phyloP scores from a whole-genome alignment of 2,888 invertebrate genomes.

The Oligia latruncula region DNA sequence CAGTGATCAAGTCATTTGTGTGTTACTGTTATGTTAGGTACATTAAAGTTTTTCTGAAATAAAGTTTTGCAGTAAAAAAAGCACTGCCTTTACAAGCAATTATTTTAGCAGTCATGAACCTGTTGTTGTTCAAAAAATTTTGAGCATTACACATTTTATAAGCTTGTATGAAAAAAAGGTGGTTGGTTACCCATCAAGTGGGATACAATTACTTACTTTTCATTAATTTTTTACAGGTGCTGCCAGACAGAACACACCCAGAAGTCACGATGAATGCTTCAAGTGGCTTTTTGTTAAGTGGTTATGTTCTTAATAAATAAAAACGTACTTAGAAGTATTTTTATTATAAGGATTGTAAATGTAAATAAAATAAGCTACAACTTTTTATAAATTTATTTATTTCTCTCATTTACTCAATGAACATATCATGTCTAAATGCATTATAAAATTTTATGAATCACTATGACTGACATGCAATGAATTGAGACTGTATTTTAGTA shows the following conservation, averaged over 20 bases:
- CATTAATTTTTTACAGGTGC: constrained; percentile 77
- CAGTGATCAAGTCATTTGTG: too few relatives aligned
- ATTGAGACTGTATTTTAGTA: constrained; percentile 66
- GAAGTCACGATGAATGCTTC: constrained; percentile 96
- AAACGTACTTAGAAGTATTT: constrained; percentile 27
- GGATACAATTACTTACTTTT: constrained; percentile 13
- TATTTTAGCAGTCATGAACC: neutral
- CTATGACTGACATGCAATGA: constrained; percentile 75
- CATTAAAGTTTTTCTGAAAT: neutral
- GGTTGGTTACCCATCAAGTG: neutral
- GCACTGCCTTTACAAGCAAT: neutral
- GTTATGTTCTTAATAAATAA: constrained; percentile 89
- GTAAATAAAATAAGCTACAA: constrained; percentile 63
- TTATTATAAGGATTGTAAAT: constrained; percentile 19
- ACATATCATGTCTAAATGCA: constrained; percentile 83
- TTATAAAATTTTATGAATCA: constrained; percentile 79
- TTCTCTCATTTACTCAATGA: constrained; percentile 81
- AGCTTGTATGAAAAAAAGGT: neutral
- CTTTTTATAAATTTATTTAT: constrained; percentile 80
- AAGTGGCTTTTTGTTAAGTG: constrained; percentile 97
- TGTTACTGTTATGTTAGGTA: too few relatives aligned
- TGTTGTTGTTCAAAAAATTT: neutral
- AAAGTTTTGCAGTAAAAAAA: neutral
- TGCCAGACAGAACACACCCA: constrained; percentile 98
- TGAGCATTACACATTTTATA: neutral